A percentile compares a stretch with the other conserved stretches of the same genome.
phyloP scores from a whole-genome alignment of 2,797 vertebrate genomes.

The Tangara arthus region DNA sequence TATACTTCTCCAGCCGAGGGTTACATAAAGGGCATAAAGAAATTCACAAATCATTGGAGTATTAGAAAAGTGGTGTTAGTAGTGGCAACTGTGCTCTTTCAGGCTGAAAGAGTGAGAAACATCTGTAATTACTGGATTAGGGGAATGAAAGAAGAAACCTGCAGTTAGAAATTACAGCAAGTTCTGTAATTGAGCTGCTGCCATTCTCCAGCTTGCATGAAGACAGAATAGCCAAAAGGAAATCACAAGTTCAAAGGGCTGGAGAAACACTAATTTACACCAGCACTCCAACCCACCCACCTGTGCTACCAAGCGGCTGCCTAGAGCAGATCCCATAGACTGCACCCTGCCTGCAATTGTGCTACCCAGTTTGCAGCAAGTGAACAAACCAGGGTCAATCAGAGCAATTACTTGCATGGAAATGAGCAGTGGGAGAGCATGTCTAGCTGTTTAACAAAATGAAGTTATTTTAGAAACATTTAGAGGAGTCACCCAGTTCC shows the following conservation, averaged over 20 bases:
- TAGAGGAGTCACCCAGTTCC: not conserved
- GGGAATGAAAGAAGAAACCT: slow-evolving; percentile 34
- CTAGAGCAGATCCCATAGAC: not conserved
- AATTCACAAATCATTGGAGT: not conserved
- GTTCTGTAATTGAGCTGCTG: slow-evolving; percentile 17
- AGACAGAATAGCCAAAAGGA: slow-evolving; percentile 2
- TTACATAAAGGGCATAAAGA: slow-evolving; percentile 4
- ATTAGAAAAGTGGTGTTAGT: not conserved
- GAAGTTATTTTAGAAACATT: slow-evolving; percentile 15
- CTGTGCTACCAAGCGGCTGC: not conserved
- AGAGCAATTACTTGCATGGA: slow-evolving; percentile 23
- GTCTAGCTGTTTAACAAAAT: slow-evolving; percentile 46
- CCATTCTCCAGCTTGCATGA: not conserved
- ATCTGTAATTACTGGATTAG: slow-evolving; percentile 59
- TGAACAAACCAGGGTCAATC: slow-evolving; percentile 19
- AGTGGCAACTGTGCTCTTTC: not conserved
- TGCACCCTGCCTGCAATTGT: not conserved
- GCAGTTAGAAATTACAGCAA: slow-evolving; percentile 32
- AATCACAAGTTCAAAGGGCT: slow-evolving; percentile 42
- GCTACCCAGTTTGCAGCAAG: not conserved
- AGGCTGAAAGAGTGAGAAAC: slow-evolving; percentile 1
- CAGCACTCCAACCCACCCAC: not conserved
- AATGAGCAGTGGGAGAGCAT: slow-evolving; percentile 3
- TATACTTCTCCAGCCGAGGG: slow-evolving; percentile 4
- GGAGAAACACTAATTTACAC: slow-evolving; percentile 20